Percentiles rank a stretch among this genome's conserved stretches.
These are phyloP conservation scores for Dipodomys ordii DNA, from an alignment of 2,113 vertebrate genomes.

Conservation along the genomic window DNA sequence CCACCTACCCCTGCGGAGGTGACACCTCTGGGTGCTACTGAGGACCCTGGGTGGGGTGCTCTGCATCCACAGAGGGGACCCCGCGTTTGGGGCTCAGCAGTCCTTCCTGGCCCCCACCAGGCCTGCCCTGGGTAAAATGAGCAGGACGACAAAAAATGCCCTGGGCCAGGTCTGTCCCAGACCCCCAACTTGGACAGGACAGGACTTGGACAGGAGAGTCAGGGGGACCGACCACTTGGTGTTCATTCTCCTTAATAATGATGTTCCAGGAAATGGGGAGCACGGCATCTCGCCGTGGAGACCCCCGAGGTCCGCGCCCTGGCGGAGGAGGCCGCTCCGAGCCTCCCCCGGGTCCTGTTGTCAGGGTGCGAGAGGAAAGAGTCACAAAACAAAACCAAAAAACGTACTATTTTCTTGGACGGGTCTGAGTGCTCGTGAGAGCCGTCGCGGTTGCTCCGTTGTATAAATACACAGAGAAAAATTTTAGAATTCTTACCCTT, in stretches of 20 bases:
- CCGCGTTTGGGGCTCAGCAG: fast-evolving
- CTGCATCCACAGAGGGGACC: neutral
- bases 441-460: neutral
- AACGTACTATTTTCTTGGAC: constrained; percentile 51
- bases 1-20: neutral
- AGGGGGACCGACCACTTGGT: neutral
- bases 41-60: no score
- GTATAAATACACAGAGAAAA: constrained; percentile 68
- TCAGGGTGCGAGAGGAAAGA: neutral
- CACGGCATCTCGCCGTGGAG: neutral
- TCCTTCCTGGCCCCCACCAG: neutral
- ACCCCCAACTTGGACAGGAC: neutral
- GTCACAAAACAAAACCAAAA: neutral
- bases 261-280: no score
- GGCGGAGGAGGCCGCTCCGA: neutral
- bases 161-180: fast-evolving
- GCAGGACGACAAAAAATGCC: neutral
- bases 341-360: no score
- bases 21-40: neutral
- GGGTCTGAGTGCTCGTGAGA: neutral
- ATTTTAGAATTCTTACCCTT: constrained; percentile 61
- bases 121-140: neutral
- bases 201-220: neutral
- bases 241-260: no score
- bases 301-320: fast-evolving